phyloP scores from a whole-genome alignment of 1,140 invertebrate species.

The Euura saliciscinereae region DNA sequence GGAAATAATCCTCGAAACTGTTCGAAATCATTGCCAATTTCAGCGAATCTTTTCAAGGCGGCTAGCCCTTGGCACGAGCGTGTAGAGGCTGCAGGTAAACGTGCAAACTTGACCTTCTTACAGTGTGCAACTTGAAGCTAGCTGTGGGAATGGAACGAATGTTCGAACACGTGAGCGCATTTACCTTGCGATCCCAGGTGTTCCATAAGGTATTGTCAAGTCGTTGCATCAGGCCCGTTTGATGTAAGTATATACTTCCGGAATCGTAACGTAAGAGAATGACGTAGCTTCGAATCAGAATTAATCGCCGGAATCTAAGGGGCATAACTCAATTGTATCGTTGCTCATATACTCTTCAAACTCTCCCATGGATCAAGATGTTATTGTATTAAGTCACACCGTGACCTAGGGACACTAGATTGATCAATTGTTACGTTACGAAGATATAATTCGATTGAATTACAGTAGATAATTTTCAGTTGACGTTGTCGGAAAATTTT shows the following conservation, averaged over 20 bases:
- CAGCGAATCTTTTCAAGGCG: too few relatives aligned
- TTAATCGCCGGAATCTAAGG: background rate
- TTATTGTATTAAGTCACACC: too few relatives aligned
- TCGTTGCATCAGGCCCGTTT: background rate
- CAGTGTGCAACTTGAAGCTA: background rate
- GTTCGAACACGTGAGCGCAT: background rate
- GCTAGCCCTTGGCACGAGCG: too few relatives aligned
- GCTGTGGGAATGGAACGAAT: background rate
- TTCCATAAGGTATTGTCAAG: background rate
- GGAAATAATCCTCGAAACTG: too few relatives aligned
- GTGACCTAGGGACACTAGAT: too few relatives aligned
- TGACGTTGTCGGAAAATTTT: too few relatives aligned
- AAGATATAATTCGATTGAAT: too few relatives aligned
- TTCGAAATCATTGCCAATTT: too few relatives aligned
- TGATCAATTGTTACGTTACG: too few relatives aligned
- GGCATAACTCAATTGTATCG: background rate
- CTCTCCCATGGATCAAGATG: background rate
- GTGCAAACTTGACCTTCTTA: conserved; percentile 1
- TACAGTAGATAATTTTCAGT: too few relatives aligned
- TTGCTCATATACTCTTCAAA: background rate
- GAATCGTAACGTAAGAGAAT: too few relatives aligned
- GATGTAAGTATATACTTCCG: background rate
- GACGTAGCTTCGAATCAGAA: background rate
- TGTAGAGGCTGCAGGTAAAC: too few relatives aligned
- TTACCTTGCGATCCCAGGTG: background rate